Evolutionary conservation across 2,797 vertebrate genomes (phyloP).

Genomic region (Hypotaenidia okinawae): DNA sequence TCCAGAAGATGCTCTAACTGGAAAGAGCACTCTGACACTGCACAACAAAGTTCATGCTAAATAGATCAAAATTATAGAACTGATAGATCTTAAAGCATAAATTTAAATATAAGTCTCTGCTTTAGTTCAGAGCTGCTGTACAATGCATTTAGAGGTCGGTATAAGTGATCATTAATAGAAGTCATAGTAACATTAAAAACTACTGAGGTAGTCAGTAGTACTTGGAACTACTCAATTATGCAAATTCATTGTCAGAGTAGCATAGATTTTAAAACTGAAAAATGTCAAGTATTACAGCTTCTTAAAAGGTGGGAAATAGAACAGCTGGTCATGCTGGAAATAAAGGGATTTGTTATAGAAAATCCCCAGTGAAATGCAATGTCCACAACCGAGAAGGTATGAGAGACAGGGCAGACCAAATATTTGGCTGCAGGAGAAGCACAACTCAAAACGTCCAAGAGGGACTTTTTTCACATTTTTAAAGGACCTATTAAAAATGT

Average conservation of each 20-base stretch:
- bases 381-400: neutral
- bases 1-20: constrained; percentile 37
- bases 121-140: constrained; percentile 14
- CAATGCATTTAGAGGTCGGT: constrained; percentile 19
- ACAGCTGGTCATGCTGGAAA: neutral
- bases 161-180: constrained; percentile 45
- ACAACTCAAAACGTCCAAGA: neutral
- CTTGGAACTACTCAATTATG: constrained; percentile 6
- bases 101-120: constrained; percentile 34
- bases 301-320: neutral
- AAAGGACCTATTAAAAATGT: neutral
- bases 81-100: constrained; percentile 19
- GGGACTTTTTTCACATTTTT: neutral
- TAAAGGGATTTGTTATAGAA: neutral
- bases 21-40: neutral
- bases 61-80: constrained; percentile 51
- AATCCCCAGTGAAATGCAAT: neutral
- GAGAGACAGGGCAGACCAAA: neutral
- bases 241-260: neutral
- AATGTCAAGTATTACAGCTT: neutral
- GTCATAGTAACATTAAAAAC: constrained; percentile 32
- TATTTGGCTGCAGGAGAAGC: neutral
- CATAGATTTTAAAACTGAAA: neutral
- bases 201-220: constrained; percentile 36
- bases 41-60: constrained; percentile 28